Conservation (phyloP, 2,113 vertebrate genomes). For the Sebastes schlegelii region DNA sequence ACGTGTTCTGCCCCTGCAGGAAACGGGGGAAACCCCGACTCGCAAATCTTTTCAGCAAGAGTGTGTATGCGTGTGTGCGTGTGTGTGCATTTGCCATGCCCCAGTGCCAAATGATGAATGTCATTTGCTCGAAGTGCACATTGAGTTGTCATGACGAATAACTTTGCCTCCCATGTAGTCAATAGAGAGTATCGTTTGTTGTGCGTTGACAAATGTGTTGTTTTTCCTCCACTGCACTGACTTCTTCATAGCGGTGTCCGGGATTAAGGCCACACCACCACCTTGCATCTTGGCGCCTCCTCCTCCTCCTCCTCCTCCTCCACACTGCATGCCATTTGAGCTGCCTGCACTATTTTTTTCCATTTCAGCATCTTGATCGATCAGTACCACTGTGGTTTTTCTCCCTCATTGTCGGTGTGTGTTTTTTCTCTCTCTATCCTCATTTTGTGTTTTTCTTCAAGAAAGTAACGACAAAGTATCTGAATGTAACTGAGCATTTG, state of each 20-base stretch:
- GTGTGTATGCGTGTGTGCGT: conserved; percentile 18
- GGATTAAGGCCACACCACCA: conserved; percentile 61
- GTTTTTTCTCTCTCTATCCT: background rate
- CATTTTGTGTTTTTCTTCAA: background rate
- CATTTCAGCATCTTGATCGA: conserved; percentile 80
- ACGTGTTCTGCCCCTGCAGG: conserved; percentile 19
- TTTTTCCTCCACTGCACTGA: conserved; percentile 73
- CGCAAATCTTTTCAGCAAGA: conserved; percentile 38
- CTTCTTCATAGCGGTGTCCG: conserved; percentile 69
- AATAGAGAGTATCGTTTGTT: conserved; percentile 58
- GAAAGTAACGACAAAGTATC: conserved; percentile 40
- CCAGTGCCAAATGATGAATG: conserved; percentile 78
- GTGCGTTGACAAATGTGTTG: conserved; percentile 71
- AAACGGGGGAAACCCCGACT: background rate
- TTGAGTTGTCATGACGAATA: conserved; percentile 69
- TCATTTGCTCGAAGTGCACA: conserved; percentile 76
- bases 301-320: background rate
- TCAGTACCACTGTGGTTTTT: conserved; percentile 50
- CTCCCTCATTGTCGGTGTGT: conserved; percentile 55
- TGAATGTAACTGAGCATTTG: conserved; percentile 74
- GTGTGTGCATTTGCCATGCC: conserved; percentile 66
- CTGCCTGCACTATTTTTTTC: conserved; percentile 71
- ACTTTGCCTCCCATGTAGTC: conserved; percentile 75
- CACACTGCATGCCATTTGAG: conserved; percentile 74
- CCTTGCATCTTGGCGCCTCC: conserved; percentile 77